phyloP scores from a whole-genome alignment of 2,797 vertebrate genomes.

The Odontamblyopus rebecca region DNA sequence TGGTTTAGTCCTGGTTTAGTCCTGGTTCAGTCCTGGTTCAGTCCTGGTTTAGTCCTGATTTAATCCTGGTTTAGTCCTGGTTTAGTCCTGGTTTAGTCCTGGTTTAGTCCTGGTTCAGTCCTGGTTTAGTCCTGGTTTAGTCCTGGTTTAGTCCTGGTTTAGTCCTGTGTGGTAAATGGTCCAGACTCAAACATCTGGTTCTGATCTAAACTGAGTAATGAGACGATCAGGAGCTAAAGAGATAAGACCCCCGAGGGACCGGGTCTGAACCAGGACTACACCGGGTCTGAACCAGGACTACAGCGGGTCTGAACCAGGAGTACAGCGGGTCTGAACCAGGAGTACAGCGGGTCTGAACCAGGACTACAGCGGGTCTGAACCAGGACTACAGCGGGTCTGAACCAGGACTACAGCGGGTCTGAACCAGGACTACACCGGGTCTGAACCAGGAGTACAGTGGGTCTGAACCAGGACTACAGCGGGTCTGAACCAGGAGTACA shows the following conservation, averaged over 20 bases:
- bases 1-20: too few relatives aligned
- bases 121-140: background rate
- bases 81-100: background rate
- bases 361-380: too few relatives aligned
- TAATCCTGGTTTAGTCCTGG: background rate
- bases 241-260: background rate
- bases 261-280: background rate
- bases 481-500: too few relatives aligned
- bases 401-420: too few relatives aligned
- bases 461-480: too few relatives aligned
- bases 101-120: background rate
- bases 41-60: background rate
- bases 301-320: background rate
- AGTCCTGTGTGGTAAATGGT: background rate
- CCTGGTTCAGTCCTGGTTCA: background rate
- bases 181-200: background rate
- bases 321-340: background rate
- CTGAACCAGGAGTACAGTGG: too few relatives aligned
- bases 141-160: background rate
- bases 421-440: too few relatives aligned
- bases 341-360: too few relatives aligned
- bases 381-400: too few relatives aligned
- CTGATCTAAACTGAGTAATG: slow-evolving; percentile 1
- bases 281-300: background rate
- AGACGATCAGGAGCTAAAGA: background rate